Conservation (phyloP, 1,140 invertebrate species). For the Apis mellifera region Amel_HAv3.1 CM009941.2:11946501-11947000, state of each 20-base stretch:
- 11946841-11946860: not conserved
- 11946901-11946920: slow-evolving; percentile 58
- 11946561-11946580: not conserved
- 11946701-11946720: not conserved
- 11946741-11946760: not conserved
- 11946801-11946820: not conserved
- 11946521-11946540: slow-evolving; percentile 56
- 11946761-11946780: too few species aligned
- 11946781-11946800: too few species aligned
- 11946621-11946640: not conserved
- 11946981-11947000: slow-evolving; percentile 40
- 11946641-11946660: not conserved
- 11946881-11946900: slow-evolving; percentile 19
- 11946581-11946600: not conserved
- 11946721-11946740: not conserved
- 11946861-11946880: not conserved
- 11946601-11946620: not conserved
- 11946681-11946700: not conserved
- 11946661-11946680: not conserved
- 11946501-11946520: slow-evolving; percentile 63
- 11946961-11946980: slow-evolving; percentile 44
- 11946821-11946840: not conserved
- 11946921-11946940: slow-evolving; percentile 25
- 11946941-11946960: slow-evolving; percentile 40
- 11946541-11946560: slow-evolving; percentile 55